A percentile compares a stretch with the other conserved stretches of the same genome.
These are phyloP conservation scores for Nephrocerus scutellatus DNA, from an alignment of 2,888 invertebrate species.

Conservation along the genomic window DNA sequence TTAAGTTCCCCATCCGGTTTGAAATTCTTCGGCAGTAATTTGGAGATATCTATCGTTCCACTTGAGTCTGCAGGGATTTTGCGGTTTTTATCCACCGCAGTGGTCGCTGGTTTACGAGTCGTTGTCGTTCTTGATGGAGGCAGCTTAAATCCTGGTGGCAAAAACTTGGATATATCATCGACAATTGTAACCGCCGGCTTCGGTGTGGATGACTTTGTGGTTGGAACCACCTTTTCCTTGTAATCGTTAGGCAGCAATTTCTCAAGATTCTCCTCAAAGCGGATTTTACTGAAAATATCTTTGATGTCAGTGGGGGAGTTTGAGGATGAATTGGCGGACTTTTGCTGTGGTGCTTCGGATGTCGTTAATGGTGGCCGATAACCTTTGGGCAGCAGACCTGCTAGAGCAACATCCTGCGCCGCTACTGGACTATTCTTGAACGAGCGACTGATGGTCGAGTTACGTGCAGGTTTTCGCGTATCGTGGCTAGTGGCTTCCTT, in stretches of 20 bases:
- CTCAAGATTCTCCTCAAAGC: constrained; percentile 42
- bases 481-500: constrained; percentile 22
- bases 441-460: constrained; percentile 47
- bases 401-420: constrained; percentile 51
- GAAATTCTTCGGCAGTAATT: constrained; percentile 59
- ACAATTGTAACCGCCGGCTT: constrained; percentile 47
- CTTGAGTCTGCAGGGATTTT: too few relatives aligned
- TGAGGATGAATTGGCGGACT: constrained; percentile 20
- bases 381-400: constrained; percentile 54
- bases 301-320: too few relatives aligned
- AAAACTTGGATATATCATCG: constrained; percentile 57
- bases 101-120: constrained; percentile 27
- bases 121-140: constrained; percentile 38
- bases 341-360: constrained; percentile 12
- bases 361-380: constrained; percentile 49
- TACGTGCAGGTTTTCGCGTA: constrained; percentile 35
- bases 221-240: constrained; percentile 38
- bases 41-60: constrained; percentile 48
- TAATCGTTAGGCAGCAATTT: constrained; percentile 53
- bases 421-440: constrained; percentile 54
- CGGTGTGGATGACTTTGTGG: constrained; percentile 45
- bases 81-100: constrained; percentile 53
- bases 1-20: constrained; percentile 38
- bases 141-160: constrained; percentile 56
- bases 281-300: constrained; percentile 38